These are phyloP conservation scores for Sebastes nivosus DNA, from an alignment of 2,797 vertebrate genomes.

Conservation along the genomic window DNA sequence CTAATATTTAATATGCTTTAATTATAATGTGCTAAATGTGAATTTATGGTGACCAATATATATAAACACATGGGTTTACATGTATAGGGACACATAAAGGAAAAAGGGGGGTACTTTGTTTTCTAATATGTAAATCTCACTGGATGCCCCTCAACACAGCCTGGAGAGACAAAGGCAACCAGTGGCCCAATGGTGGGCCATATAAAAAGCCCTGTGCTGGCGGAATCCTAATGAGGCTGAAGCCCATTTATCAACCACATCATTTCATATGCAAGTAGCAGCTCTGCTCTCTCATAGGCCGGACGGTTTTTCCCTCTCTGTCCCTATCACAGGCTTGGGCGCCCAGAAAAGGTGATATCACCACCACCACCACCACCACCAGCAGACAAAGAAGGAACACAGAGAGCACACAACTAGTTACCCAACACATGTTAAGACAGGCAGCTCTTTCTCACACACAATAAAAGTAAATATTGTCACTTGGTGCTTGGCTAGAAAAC, in stretches of 20 bases:
- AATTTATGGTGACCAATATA: slow-evolving; percentile 21
- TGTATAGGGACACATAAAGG: background rate
- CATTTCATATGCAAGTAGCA: slow-evolving; percentile 74
- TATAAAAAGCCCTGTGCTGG: slow-evolving; percentile 64
- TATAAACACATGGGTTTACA: background rate
- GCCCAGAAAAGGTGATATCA: slow-evolving; percentile 69
- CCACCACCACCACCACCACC: background rate
- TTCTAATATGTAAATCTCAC: slow-evolving; percentile 64
- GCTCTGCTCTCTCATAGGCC: slow-evolving; percentile 62
- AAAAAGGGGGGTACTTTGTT: slow-evolving; percentile 47
- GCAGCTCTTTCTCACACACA: background rate
- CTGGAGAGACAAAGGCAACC: slow-evolving; percentile 75
- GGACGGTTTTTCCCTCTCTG: slow-evolving; percentile 16
- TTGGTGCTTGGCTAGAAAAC: slow-evolving; percentile 20
- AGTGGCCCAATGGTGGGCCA: slow-evolving; percentile 66
- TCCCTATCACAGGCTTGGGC: slow-evolving; percentile 53
- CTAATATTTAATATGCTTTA: slow-evolving; percentile 48
- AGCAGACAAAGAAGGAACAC: slow-evolving; percentile 60
- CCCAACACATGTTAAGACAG: slow-evolving; percentile 1
- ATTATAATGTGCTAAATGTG: slow-evolving; percentile 31
- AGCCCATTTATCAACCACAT: slow-evolving; percentile 74
- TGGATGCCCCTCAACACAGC: slow-evolving; percentile 28
- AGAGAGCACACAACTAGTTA: background rate
- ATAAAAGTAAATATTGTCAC: slow-evolving; percentile 44
- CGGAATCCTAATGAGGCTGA: slow-evolving; percentile 70